Evolutionary conservation across 64 coral and sea anemone genomes (phyloP).

Genomic region (Stylophora pistillata): DNA sequence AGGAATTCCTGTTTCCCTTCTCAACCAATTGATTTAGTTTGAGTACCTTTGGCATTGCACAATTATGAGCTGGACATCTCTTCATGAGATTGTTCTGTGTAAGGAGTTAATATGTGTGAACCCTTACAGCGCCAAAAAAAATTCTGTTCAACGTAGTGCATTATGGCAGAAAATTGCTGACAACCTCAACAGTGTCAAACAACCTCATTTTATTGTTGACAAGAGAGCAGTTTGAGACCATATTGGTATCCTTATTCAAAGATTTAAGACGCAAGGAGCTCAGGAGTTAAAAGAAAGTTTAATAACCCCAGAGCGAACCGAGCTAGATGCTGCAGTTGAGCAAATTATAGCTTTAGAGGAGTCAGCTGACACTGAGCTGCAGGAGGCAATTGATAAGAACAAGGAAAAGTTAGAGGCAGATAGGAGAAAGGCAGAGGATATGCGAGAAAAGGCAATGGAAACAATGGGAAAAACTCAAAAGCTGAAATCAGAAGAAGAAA

Average conservation of each 20-base stretch:
- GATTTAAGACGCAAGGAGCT: constrained; percentile 47
- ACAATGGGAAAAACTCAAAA: constrained; percentile 12
- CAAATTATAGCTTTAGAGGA: constrained; percentile 49
- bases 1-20: no score
- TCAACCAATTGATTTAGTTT: no score
- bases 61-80: constrained; percentile 58
- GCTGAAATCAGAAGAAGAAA: constrained; percentile 49
- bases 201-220: constrained; percentile 52
- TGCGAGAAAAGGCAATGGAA: constrained; percentile 16
- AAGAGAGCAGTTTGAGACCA: constrained; percentile 57
- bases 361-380: constrained; percentile 22
- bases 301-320: constrained; percentile 27
- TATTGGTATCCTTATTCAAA: constrained; percentile 33
- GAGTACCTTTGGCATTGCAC: background rate
- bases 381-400: constrained; percentile 11
- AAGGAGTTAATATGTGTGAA: constrained; percentile 37
- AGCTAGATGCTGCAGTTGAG: constrained; percentile 58
- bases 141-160: constrained; percentile 21
- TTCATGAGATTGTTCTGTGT: constrained; percentile 33
- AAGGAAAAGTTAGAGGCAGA: constrained; percentile 7
- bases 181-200: constrained; percentile 40
- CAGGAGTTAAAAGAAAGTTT: constrained; percentile 34
- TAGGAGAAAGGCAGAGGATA: constrained; percentile 5
- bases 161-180: constrained; percentile 42
- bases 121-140: constrained; percentile 41